These are phyloP conservation scores for Pasiphila rectangulata DNA, from an alignment of 2,888 invertebrate species.

Conservation along the genomic window DNA sequence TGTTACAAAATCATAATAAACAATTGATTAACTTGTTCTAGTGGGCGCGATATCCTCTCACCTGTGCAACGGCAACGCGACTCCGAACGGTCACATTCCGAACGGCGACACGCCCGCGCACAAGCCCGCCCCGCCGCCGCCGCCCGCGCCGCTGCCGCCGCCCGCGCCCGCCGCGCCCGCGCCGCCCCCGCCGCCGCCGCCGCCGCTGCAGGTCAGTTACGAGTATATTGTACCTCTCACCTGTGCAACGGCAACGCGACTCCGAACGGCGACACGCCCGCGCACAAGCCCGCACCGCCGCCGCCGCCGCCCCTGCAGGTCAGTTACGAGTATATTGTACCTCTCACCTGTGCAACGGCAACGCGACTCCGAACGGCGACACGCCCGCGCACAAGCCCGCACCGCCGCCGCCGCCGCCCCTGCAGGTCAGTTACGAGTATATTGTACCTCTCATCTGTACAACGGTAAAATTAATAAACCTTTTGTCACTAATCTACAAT, in stretches of 20 bases:
- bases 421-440: no score
- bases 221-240: no score
- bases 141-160: slow-evolving; percentile 39
- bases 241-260: slow-evolving; percentile 58
- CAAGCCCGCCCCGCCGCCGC: slow-evolving; percentile 68
- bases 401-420: slow-evolving; percentile 54
- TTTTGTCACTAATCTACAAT: no score
- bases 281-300: slow-evolving; percentile 67
- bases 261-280: slow-evolving; percentile 61
- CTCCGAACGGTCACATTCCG: slow-evolving; percentile 44
- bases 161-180: slow-evolving; percentile 49
- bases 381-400: slow-evolving; percentile 72
- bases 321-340: no score
- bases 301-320: slow-evolving; percentile 61
- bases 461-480: no score
- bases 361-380: slow-evolving; percentile 50
- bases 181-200: slow-evolving; percentile 53
- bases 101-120: slow-evolving; percentile 63
- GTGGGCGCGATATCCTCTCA: slow-evolving; percentile 76
- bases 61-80: slow-evolving; percentile 58
- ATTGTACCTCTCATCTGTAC: slow-evolving; percentile 67
- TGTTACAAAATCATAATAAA: neutral
- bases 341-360: slow-evolving; percentile 67
- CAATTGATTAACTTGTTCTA: slow-evolving; percentile 31
- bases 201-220: no score